Percentiles rank a stretch among this genome's conserved stretches.
These are phyloP conservation scores for Ctenopoma kingsleyae DNA, from an alignment of 2,797 vertebrate species.

Conservation along the genomic window DNA sequence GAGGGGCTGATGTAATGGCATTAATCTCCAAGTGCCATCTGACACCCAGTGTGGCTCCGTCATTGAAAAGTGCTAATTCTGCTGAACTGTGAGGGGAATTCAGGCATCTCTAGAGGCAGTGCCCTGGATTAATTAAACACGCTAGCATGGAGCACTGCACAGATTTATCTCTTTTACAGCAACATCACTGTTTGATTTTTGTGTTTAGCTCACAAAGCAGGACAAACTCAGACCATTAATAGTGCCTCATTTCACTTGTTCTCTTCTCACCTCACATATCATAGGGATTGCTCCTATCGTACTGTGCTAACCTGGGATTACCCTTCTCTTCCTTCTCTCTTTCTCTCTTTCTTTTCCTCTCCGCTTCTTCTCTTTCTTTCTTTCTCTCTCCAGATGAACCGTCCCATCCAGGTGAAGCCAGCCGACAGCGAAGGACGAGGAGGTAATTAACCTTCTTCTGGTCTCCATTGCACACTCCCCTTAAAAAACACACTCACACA, in stretches of 20 bases:
- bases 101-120: constrained; percentile 72
- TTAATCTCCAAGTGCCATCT: constrained; percentile 83
- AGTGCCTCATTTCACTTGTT: constrained; percentile 22
- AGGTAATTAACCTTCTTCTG: constrained; percentile 92
- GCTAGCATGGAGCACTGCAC: constrained; percentile 57
- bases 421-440: constrained; percentile 99
- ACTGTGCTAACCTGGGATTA: constrained; percentile 70
- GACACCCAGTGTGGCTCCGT: constrained; percentile 80
- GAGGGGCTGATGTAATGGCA: constrained; percentile 83
- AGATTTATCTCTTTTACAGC: constrained; percentile 67
- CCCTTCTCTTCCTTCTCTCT: constrained; percentile 53
- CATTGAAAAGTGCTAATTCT: constrained; percentile 83
- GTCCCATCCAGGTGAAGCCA: constrained; percentile 99
- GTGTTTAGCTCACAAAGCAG: constrained; percentile 47
- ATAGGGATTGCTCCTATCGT: constrained; percentile 21
- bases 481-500: constrained; percentile 53
- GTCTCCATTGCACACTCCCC: constrained; percentile 60
- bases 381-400: constrained; percentile 93
- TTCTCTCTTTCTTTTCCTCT: constrained; percentile 16
- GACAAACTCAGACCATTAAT: constrained; percentile 50
- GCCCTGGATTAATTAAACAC: constrained; percentile 79
- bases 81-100: constrained; percentile 80
- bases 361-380: constrained; percentile 25
- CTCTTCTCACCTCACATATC: constrained; percentile 28
- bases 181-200: constrained; percentile 65